Base-by-base conservation (phyloP, 1,140 invertebrate species). In the Neotoxoptera formosana region DNA sequence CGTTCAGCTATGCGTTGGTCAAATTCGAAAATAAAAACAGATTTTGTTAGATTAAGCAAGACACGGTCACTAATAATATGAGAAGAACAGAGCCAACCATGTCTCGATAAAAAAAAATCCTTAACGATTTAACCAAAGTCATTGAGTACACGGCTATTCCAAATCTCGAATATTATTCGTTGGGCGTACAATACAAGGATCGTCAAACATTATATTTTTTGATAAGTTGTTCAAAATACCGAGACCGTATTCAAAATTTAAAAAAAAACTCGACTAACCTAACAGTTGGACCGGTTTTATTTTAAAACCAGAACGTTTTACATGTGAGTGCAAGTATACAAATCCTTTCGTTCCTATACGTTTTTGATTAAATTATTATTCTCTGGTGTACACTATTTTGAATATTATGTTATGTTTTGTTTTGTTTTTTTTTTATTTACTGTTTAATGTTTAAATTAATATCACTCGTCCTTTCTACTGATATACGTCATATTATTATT, bases 291-390 rank as follows among this genome's bases (percentile, higher is more conserved):
- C 34, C n/a, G n/a, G 76, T 36, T 83, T 36, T 36, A 23, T 36
- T 36, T 17, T 0, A 81, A 36, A 36, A 81, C 20, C n/a, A 34
- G 30, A 34, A 6, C 34, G 8, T 36, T 83, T 20, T 36, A 36
- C 20, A 14, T 36, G 34, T 36, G 34, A 2, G 7, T 3, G 20
- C 8, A 36, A 36, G 34, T 83, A 83, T 23, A 36, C 21, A 7
- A 9, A n/a, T n/a, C n/a, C 7, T 83, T 20, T 20, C 76, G n/a
- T 36, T 83, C 21, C 60, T 76, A 36, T 34, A 76, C 76, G 7
- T 36, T 83, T 83, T 81, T 81, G 7, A 36, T 83, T 83, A 83
- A 83, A 83, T 83, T 36, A 36, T 83, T 76, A 76, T 76, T n/a
- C n/a, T 76, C 60, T 76, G 30, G 60, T n/a, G 14, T n/a, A 76